Base-by-base conservation (phyloP, 2,113 vertebrate species). In the Prunella fulvescens region DNA sequence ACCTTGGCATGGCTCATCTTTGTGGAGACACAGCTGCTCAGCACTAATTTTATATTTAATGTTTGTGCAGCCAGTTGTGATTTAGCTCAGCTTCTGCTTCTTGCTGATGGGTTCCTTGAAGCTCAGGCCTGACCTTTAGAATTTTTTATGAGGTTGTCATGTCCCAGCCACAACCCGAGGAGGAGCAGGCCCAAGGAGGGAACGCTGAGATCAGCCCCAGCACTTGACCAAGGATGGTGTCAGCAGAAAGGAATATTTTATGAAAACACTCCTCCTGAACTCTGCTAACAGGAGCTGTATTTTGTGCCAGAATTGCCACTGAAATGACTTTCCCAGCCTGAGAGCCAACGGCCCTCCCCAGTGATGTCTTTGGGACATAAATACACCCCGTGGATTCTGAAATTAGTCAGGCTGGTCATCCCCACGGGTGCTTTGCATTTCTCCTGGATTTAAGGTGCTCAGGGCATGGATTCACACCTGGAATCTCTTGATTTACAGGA, bases 131-230 rank as follows among this genome's bases (percentile, higher is more conserved):
- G 94, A 96, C 91, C 93, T 96, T 93, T 88, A 42, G 78, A 48
- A 69, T 58, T 90, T 90, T 93, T 93, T 79, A 91, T 31, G 94
- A 91, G 92, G 50, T 65, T 83, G 88, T 92, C 64, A 2, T 29
- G 42, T 95, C 77, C 29, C 50, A 42, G 76, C 26, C 90, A 33
- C 44, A 19, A 20, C 24, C 1, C 0, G 14, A 50, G 70, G 53
- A 82, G 62, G 48, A 82, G 11, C 4, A 2, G 20, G 50, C 24
- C 70, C 54, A 24, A 19, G 86, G 73, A 85, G 67, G 91, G 81
- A 79, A 53, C 9, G 60, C 73, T 83, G 96, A 86, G 86, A 35
- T 83, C 92, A 54, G 65, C 56, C 83, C 72, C 22, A 83, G 92
- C 88, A 10, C 65, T 62, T 84, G 95, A 66, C 83, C 89, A 28